Evolutionary conservation across 2,888 invertebrate species (phyloP).

Genomic region (Biston betularia): DNA sequence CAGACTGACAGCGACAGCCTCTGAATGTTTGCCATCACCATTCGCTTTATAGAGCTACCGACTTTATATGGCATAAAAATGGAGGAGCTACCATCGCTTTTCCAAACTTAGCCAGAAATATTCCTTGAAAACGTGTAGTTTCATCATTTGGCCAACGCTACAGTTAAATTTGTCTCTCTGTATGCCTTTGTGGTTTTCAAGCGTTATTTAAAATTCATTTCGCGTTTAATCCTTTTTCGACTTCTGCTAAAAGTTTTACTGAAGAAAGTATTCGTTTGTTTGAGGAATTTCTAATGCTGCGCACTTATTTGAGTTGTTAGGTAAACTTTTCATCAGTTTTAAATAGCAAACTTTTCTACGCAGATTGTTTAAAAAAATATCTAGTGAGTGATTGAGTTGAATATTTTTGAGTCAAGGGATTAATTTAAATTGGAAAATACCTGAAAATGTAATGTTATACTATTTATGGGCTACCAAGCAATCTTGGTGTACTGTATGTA

Average conservation of each 20-base stretch:
- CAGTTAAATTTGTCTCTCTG: slow-evolving; percentile 1
- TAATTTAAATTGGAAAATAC: neutral
- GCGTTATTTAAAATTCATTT: slow-evolving; percentile 49
- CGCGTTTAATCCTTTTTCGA: slow-evolving; percentile 47
- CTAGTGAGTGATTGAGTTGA: neutral
- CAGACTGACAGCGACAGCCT: slow-evolving; percentile 49
- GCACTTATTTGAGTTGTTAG: slow-evolving; percentile 29
- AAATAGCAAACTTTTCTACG: neutral
- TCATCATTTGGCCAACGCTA: neutral
- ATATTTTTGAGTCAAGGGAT: neutral
- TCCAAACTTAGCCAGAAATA: neutral
- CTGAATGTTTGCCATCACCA: slow-evolving; percentile 54
- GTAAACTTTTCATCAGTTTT: slow-evolving; percentile 17
- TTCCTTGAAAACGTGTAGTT: neutral
- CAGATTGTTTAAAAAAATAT: neutral
- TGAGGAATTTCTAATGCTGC: slow-evolving; percentile 35
- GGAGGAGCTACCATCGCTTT: neutral
- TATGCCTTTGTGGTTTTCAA: slow-evolving; percentile 42
- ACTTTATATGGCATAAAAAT: neutral
- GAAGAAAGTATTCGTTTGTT: slow-evolving; percentile 45
- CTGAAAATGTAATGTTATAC: neutral
- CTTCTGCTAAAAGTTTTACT: slow-evolving; percentile 41
- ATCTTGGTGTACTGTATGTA: too few species aligned
- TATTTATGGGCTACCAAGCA: neutral
- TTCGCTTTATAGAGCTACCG: slow-evolving; percentile 22